Percentiles rank a stretch among this genome's conserved stretches.
These are phyloP conservation scores for Saxicola maurus DNA, from an alignment of 2,797 vertebrate species.

Conservation along the genomic window DNA sequence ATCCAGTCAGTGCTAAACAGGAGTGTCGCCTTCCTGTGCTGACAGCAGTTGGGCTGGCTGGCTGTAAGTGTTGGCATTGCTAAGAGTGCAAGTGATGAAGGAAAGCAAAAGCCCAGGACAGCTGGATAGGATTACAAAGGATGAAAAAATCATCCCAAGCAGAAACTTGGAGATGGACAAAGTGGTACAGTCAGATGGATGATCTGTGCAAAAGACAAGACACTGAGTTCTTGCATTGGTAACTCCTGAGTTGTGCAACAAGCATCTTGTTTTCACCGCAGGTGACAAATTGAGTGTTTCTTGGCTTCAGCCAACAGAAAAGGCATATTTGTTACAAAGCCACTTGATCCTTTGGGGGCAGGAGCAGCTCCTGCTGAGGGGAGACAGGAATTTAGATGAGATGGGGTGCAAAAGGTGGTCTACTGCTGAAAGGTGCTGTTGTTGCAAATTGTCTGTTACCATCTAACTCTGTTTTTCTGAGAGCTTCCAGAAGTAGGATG, in stretches of 20 bases:
- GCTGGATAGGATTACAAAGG: neutral
- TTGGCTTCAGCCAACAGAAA: neutral
- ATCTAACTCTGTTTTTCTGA: neutral
- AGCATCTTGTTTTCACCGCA: neutral
- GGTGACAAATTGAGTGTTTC: neutral
- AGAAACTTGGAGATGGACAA: neutral
- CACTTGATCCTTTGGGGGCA: neutral
- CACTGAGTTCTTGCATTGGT: neutral
- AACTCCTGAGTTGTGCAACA: neutral
- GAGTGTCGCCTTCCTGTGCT: neutral
- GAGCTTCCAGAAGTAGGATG: neutral
- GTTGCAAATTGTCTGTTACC: neutral
- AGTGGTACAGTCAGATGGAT: neutral
- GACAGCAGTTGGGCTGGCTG: neutral
- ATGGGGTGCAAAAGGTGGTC: neutral
- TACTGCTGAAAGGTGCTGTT: neutral
- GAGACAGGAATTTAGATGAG: neutral
- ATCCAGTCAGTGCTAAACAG: neutral
- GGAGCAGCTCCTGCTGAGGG: neutral
- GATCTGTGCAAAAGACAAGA: neutral
- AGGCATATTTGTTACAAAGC: neutral
- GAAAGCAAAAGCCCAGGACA: neutral
- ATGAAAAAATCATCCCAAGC: neutral
- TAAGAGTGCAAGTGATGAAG: neutral
- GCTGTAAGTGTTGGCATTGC: neutral